Conservation (phyloP, 2,797 vertebrate species). For the Fistularia commersonii region DNA sequence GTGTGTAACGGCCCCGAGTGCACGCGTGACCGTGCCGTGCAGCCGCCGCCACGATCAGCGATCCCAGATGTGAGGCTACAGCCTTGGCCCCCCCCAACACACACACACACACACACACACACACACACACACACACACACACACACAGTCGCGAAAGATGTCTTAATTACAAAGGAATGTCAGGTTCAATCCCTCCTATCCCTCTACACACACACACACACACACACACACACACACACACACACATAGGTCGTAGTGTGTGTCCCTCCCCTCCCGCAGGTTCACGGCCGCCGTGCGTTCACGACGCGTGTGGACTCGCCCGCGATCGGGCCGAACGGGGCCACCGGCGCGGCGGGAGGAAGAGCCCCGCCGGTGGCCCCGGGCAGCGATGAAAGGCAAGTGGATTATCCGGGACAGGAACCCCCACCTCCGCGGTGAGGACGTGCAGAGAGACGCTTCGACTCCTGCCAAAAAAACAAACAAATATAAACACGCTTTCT, state of each 20-base stretch:
- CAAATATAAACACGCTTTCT: slow-evolving; percentile 6
- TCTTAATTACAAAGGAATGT: background rate
- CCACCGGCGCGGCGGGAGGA: too few relatives aligned
- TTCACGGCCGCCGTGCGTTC: too few relatives aligned
- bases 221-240: too few relatives aligned
- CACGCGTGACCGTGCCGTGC: slow-evolving; percentile 61
- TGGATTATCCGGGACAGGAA: too few relatives aligned
- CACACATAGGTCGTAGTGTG: slow-evolving; percentile 18
- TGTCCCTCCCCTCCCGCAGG: too few relatives aligned
- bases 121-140: background rate
- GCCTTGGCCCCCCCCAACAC: slow-evolving; percentile 48
- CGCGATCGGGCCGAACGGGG: too few relatives aligned
- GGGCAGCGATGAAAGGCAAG: too few relatives aligned
- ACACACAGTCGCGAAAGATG: background rate
- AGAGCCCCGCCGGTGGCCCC: too few relatives aligned
- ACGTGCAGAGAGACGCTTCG: slow-evolving; percentile 33
- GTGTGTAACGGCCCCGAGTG: slow-evolving; percentile 66
- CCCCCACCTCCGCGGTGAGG: background rate
- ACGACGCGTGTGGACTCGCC: too few relatives aligned
- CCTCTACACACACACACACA: too few relatives aligned
- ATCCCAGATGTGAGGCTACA: slow-evolving; percentile 67
- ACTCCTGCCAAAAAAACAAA: slow-evolving; percentile 17
- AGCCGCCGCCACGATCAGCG: slow-evolving; percentile 19
- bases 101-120: slow-evolving; percentile 13
- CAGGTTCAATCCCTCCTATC: too few relatives aligned